Conservation (phyloP, 1,140 invertebrate genomes). For the Drosophila ohnishii region DNA sequence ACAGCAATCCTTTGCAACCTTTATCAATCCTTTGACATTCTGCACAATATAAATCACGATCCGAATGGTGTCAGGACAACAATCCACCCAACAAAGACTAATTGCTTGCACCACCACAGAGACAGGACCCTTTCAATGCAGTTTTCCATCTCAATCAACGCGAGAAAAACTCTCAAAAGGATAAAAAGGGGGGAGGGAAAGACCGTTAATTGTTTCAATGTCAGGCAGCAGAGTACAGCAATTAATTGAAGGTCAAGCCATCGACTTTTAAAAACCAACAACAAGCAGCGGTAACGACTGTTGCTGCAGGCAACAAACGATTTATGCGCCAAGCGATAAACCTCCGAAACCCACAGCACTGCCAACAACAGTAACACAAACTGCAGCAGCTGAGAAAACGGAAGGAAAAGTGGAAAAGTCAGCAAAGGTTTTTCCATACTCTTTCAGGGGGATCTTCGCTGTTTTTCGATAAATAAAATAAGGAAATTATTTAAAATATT, state of each 20-base stretch:
- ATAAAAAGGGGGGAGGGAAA: background rate
- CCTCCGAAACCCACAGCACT: slow-evolving; percentile 27
- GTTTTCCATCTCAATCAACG: slow-evolving; percentile 45
- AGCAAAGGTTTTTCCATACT: slow-evolving; percentile 14
- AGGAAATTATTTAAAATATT: no score
- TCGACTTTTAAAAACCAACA: slow-evolving; percentile 51
- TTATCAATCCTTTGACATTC: slow-evolving; percentile 40
- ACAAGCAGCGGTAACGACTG: slow-evolving; percentile 14
- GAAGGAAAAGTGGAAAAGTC: background rate
- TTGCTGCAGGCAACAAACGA: slow-evolving; percentile 39
- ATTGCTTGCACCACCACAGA: slow-evolving; percentile 33
- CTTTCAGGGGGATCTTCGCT: background rate
- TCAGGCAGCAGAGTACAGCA: slow-evolving; percentile 39
- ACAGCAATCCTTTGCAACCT: slow-evolving; percentile 7
- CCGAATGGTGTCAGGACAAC: slow-evolving; percentile 42
- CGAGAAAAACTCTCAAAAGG: slow-evolving; percentile 11
- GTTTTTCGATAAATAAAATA: background rate
- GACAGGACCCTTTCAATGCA: slow-evolving; percentile 20
- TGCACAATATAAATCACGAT: slow-evolving; percentile 46
- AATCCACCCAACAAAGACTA: slow-evolving; percentile 50
- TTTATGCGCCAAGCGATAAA: slow-evolving; percentile 64
- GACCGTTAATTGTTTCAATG: slow-evolving; percentile 69
- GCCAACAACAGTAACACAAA: slow-evolving; percentile 13
- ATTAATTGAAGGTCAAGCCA: slow-evolving; percentile 74
- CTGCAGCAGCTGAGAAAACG: slow-evolving; percentile 16